Conservation (phyloP, 2,797 vertebrate species). For the Caiman crocodilus region DNA sequence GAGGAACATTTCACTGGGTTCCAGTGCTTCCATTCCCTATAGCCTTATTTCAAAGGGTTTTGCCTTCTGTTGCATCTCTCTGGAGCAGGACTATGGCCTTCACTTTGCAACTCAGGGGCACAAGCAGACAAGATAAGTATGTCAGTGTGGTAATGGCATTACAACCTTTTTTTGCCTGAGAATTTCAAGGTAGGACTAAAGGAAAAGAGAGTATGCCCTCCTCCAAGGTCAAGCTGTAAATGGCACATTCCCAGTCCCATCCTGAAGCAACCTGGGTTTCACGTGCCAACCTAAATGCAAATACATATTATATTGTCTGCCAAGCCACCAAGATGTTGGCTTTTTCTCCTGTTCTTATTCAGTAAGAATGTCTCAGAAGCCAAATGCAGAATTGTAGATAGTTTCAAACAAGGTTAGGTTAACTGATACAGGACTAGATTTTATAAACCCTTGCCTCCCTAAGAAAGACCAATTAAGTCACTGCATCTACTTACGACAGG, state of each 20-base stretch:
- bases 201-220: background rate
- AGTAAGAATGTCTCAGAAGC: background rate
- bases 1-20: background rate
- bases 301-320: background rate
- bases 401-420: background rate
- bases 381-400: background rate
- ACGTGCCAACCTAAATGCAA: background rate
- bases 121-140: background rate
- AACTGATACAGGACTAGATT: background rate
- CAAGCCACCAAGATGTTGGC: background rate
- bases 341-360: background rate
- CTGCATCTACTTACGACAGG: background rate
- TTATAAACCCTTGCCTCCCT: background rate
- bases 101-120: background rate
- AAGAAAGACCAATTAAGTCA: background rate
- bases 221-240: background rate
- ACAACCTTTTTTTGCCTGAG: background rate
- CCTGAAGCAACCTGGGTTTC: background rate
- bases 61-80: background rate
- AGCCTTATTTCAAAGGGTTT: background rate
- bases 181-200: background rate
- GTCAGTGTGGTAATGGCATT: background rate
- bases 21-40: background rate
- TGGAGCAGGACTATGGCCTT: background rate
- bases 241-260: background rate